These are phyloP conservation scores for Ctenopoma kingsleyae DNA, from an alignment of 2,797 vertebrate genomes.

Conservation along the genomic window DNA sequence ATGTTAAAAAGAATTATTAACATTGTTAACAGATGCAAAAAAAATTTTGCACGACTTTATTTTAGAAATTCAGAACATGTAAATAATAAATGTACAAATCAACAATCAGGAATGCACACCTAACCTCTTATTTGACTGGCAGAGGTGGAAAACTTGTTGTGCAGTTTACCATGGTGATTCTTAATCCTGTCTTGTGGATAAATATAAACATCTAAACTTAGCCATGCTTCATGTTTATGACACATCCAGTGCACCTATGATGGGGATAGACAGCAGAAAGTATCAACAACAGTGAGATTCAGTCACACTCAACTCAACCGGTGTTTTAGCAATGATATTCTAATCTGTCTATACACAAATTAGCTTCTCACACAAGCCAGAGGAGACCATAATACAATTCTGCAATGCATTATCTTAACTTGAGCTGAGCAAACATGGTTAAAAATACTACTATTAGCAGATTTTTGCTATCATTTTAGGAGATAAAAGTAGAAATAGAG, in stretches of 20 bases:
- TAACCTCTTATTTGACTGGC: not conserved
- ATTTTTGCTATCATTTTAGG: not conserved
- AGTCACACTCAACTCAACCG: conserved; percentile 10
- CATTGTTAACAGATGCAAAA: no score
- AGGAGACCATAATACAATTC: not conserved
- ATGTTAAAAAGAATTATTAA: no score
- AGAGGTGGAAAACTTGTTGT: not conserved
- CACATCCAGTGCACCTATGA: not conserved
- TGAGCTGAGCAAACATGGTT: not conserved
- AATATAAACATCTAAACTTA: not conserved
- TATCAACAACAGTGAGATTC: conserved; percentile 18
- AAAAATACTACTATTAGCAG: not conserved
- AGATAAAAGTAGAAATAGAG: not conserved
- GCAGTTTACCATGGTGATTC: not conserved
- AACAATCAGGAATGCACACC: not conserved
- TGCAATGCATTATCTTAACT: not conserved
- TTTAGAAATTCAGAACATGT: not conserved
- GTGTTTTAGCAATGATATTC: conserved; percentile 10
- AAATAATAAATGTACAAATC: not conserved
- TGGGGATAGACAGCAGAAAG: conserved; percentile 27
- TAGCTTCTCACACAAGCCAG: not conserved
- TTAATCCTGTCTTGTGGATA: not conserved
- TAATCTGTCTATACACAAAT: not conserved
- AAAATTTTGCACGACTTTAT: not conserved
- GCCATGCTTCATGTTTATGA: not conserved